Base-by-base conservation (phyloP, 2,888 invertebrate genomes). In the Octonoba sinensis region DNA sequence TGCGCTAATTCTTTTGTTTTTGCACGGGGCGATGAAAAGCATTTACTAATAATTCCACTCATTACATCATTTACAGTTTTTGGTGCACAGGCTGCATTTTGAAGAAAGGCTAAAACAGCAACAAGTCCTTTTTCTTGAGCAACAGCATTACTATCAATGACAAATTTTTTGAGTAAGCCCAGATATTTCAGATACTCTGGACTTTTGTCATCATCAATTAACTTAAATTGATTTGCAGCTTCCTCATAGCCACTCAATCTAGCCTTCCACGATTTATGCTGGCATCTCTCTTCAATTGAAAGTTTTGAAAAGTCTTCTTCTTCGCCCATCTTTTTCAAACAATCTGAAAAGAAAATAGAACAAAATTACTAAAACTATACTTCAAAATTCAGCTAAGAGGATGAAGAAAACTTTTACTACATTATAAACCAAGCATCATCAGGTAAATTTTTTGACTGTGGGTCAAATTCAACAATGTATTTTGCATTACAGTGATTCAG, bases 91-190 rank as follows among this genome's bases (percentile, higher is more conserved):
- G 92, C 93, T 87, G 96, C 95, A 90, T 96, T 96, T 89, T 97
- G 96, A 0, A 96, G 93, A 89, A 93, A 99, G 54, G 94, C 94
- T 71, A 97, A 89, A 0, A 95, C 93, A 12, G 97, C 96, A 87
- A 97, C 97, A 86, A 99, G 88, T 16, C 96, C 98, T 90, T 95
- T 97, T 88, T 99, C 98, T 88, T 97, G 97, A 1, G 97, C 97
- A 83, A 95, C 92, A 18, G 94, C 97, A 93, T 99, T 97, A 86
- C 94, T 95, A 88, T 99, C 98, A 0, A 92, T 90, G 0, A 97
- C 96, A 91, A 98, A 96, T 89, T 97, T 97, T 88, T 97, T 97
- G 49, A 99, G 92, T 62, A 97, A 90, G 12, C 95, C 95, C 15
- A 95, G 90, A 89, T 93, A 99, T 89, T 96, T 97, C 86, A 92